Base-by-base conservation (phyloP, 2,113 vertebrate genomes). In the Strix aluco region DNA sequence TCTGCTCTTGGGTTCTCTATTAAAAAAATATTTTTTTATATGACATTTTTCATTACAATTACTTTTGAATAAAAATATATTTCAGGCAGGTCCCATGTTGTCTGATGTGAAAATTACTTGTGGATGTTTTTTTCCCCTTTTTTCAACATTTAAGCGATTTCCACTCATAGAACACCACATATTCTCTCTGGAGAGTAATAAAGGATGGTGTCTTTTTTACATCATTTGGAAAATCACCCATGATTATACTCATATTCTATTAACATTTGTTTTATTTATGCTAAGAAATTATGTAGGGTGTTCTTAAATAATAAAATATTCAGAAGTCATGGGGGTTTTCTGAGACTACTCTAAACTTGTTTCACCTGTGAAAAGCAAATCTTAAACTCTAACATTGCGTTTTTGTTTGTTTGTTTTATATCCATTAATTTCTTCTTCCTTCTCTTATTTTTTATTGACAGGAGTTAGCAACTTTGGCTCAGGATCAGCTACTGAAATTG, bases 301-400 rank as follows among this genome's bases (percentile, higher is more conserved):
- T 38, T 71, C 21, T 84, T 69, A 90, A 97, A 71, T 40, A 65
- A 79, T n/a, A 95, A 79, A 89, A 90, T 67, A 61, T 74, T 54
- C 74, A 40, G 51, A 91, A 81, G 11, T 90, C 49, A 78, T 0
- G 0, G 34, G 58, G 18, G 38, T 83, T 87, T 94, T 91, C 55
- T 79, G 54, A 17, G 44, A 89, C 18, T 73, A 22, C 73, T 87
- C 30, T 75, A 84, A 92, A 65, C 42, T 92, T 94, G 25, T 57
- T 79, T 94, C 38, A 78, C 34, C 19, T 79, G 19, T 84, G 65
- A 94, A 91, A 82, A 95, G 34, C 30, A 62, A 65, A 87, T 78
- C 49, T 88, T 42, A 46, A 81, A 52, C 10, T 27, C 27, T 11
- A 66, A 7, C 11, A 7, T 86, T 89, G 71, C 29, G 78, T 95